A percentile compares a stretch with the other conserved stretches of the same genome.
These are phyloP conservation scores for Amphipoea oculea DNA, from an alignment of 2,888 invertebrate genomes.

Conservation along the genomic window DNA sequence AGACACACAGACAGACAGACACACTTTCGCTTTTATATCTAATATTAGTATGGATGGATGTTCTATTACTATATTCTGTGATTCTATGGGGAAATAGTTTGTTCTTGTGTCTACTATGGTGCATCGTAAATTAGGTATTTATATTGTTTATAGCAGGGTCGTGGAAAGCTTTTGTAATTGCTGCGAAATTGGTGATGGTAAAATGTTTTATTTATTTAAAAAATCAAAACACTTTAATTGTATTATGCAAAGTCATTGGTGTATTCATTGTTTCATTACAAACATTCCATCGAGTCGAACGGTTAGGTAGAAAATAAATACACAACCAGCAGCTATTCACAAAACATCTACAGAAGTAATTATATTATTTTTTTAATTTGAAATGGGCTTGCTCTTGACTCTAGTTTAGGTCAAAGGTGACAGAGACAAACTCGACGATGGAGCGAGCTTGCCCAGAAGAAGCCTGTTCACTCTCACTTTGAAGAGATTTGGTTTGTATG, in stretches of 20 bases:
- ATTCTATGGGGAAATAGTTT: conserved; percentile 4
- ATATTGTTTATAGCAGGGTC: not conserved
- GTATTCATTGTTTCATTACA: not conserved
- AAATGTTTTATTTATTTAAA: not conserved
- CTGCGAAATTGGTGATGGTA: not conserved
- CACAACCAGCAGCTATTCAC: not conserved
- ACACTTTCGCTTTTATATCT: no score
- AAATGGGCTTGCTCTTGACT: no score
- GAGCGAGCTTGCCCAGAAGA: no score
- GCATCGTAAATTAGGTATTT: not conserved
- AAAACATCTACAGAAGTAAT: conserved; percentile 1
- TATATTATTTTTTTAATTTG: not conserved
- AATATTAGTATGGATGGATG: no score
- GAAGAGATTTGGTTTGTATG: no score
- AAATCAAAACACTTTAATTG: not conserved
- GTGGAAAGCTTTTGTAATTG: not conserved
- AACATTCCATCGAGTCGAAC: not conserved
- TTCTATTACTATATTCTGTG: no score
- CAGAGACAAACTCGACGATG: no score
- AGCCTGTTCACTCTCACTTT: no score
- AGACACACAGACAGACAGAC: no score
- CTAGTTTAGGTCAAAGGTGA: no score
- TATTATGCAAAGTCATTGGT: not conserved
- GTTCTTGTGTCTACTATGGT: conserved; percentile 1
- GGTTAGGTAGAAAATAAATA: not conserved